phyloP scores from a whole-genome alignment of 2,797 vertebrate genomes.

The Leucoraja ocellata region DNA sequence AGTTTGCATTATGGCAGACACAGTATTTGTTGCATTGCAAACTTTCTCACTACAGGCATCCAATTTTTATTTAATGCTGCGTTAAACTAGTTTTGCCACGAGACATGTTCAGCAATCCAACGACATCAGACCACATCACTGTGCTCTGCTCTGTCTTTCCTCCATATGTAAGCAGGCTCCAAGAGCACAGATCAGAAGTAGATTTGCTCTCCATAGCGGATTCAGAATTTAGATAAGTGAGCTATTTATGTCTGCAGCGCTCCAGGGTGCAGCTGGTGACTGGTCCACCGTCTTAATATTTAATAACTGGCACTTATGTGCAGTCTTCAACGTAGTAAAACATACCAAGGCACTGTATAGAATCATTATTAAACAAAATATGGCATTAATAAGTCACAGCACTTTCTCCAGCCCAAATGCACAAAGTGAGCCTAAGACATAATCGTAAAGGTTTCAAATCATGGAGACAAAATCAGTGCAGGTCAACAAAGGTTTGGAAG shows the following conservation, averaged over 20 bases:
- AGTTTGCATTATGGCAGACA: constrained; percentile 15
- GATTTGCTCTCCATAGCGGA: background rate
- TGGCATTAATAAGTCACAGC: background rate
- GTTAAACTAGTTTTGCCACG: background rate
- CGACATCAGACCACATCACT: background rate
- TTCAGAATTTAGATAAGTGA: background rate
- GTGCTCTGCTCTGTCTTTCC: background rate
- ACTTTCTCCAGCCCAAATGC: background rate
- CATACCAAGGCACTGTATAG: too few species aligned
- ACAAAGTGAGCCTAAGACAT: background rate
- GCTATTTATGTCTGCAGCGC: background rate
- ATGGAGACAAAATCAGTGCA: background rate
- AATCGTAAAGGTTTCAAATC: background rate
- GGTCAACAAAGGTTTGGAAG: background rate
- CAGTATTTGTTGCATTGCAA: background rate
- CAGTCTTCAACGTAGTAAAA: too few species aligned
- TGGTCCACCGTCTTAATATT: background rate
- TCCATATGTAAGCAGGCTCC: background rate
- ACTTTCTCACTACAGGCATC: constrained; percentile 14
- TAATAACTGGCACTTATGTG: background rate
- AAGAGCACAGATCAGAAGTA: background rate
- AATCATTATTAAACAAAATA: too few species aligned
- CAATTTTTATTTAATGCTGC: background rate
- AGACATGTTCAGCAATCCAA: constrained; percentile 14
- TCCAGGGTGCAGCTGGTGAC: background rate